phyloP scores from a whole-genome alignment of 2,888 invertebrate species.

The Aleiodes leptofemur region DNA sequence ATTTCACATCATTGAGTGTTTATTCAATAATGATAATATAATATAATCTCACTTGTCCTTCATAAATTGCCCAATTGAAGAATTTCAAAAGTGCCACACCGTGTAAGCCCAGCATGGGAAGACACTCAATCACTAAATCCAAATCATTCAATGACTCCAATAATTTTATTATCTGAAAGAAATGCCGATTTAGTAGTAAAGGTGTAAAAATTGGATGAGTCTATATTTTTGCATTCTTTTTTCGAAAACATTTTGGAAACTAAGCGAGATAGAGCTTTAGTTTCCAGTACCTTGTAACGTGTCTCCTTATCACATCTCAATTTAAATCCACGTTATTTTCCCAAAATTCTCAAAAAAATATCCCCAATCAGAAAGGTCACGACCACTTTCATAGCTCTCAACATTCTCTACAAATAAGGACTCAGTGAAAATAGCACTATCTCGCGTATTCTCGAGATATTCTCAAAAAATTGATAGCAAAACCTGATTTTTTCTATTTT shows the following conservation, averaged over 20 bases:
- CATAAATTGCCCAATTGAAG: background rate
- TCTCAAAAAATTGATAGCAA: no score
- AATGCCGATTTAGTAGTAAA: background rate
- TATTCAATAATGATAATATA: background rate
- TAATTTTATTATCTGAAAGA: constrained; percentile 1
- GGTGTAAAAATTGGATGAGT: no score
- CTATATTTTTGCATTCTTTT: background rate
- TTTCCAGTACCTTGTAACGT: no score
- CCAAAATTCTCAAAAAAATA: no score
- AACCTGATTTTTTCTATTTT: no score
- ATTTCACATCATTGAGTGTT: background rate
- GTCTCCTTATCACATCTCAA: no score
- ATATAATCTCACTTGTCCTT: background rate
- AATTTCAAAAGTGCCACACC: background rate
- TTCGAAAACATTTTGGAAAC: background rate
- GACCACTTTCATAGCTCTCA: no score
- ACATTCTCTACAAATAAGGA: no score
- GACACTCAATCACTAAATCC: background rate
- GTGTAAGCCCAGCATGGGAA: background rate
- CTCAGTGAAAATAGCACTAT: no score
- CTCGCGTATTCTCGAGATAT: no score
- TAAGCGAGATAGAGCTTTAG: background rate
- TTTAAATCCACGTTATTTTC: no score
- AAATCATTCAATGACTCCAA: constrained; percentile 2
- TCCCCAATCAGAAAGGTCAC: no score